Conservation (phyloP, 30 jellyfish, hydroid and myxozoan species). For the Hydractinia echinata region DNA sequence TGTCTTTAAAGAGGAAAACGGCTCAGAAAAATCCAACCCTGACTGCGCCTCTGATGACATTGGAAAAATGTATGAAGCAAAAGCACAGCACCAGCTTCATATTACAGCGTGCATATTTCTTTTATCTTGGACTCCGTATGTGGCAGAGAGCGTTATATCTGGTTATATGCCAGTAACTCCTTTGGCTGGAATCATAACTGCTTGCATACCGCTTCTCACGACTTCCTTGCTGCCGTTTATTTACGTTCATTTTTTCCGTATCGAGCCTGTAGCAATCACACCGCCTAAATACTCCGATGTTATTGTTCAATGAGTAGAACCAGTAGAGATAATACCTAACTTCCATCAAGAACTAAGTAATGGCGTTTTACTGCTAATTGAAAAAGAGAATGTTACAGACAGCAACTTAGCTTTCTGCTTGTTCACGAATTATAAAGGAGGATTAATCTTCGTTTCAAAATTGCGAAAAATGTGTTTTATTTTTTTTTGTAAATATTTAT, state of each 20-base stretch:
- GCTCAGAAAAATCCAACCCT: neutral
- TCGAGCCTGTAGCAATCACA: constrained; percentile 27
- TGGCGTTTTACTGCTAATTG: too few species aligned
- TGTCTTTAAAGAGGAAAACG: constrained; percentile 30
- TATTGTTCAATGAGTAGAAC: too few species aligned
- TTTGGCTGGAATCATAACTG: constrained; percentile 50
- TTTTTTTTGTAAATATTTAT: too few species aligned
- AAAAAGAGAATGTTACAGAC: too few species aligned
- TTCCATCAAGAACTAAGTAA: too few species aligned
- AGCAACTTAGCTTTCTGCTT: too few species aligned
- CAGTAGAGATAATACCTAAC: too few species aligned
- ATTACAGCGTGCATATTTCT: constrained; percentile 68
- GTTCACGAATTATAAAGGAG: too few species aligned
- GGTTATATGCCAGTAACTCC: constrained; percentile 63
- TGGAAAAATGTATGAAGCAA: constrained; percentile 43
- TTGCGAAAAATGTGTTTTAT: too few species aligned
- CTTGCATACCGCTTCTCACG: constrained; percentile 73
- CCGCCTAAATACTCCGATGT: neutral
- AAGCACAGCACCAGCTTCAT: constrained; percentile 74
- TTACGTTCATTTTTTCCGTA: constrained; percentile 48
- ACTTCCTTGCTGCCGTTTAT: constrained; percentile 77
- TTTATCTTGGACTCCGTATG: constrained; percentile 93
- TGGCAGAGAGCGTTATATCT: constrained; percentile 72
- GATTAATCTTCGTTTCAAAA: too few species aligned
- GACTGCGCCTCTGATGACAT: constrained; percentile 11